Evolutionary conservation across 1,140 invertebrate species (phyloP).

Genomic region (Mizuhopecten yessoensis): DNA sequence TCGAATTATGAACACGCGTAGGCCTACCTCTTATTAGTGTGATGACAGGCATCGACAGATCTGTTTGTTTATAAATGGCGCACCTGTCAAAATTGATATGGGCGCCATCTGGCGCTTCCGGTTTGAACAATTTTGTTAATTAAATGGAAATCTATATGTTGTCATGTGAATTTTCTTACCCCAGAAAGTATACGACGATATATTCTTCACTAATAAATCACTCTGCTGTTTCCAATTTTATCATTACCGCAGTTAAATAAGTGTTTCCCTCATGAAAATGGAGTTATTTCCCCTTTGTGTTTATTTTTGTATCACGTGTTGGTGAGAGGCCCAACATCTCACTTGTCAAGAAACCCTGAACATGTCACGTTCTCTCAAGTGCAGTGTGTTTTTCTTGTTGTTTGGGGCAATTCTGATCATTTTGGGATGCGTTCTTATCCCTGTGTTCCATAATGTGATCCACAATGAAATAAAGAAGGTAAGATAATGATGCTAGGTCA

Average conservation of each 20-base stretch:
- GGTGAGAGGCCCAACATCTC: neutral
- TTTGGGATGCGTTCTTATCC: neutral
- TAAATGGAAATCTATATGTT: too few relatives aligned
- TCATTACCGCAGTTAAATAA: neutral
- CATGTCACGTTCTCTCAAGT: slow-evolving; percentile 3
- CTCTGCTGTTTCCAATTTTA: neutral
- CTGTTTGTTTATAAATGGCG: slow-evolving; percentile 38
- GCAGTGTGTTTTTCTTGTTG: slow-evolving; percentile 13
- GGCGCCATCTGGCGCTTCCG: neutral
- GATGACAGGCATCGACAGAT: slow-evolving; percentile 31
- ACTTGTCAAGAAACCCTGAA: neutral
- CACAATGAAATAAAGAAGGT: slow-evolving; percentile 4
- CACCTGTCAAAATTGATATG: neutral
- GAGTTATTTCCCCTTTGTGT: neutral
- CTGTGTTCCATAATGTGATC: slow-evolving; percentile 24
- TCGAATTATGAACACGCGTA: neutral
- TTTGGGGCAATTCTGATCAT: neutral
- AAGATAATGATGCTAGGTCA: neutral
- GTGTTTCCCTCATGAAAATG: neutral
- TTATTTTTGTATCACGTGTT: slow-evolving; percentile 22
- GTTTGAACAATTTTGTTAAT: neutral
- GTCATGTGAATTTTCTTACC: too few relatives aligned
- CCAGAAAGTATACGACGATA: too few relatives aligned
- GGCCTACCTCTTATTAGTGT: neutral
- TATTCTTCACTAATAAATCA: too few relatives aligned